phyloP scores from a whole-genome alignment of 2,888 invertebrate genomes.

The Acanthosoma haemorrhoidale region DNA sequence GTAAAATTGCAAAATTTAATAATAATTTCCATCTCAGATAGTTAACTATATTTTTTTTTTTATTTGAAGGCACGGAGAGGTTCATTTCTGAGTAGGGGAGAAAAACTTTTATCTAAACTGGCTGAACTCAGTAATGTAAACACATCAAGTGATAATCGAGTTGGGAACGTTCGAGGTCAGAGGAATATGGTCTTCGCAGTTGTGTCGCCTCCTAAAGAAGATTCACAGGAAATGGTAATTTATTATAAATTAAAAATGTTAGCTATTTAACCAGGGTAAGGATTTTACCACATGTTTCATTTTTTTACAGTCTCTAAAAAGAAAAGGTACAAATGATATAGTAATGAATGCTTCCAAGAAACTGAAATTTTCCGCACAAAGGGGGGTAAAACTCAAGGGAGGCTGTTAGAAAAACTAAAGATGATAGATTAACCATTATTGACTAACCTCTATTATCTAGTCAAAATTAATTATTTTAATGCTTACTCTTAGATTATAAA shows the following conservation, averaged over 20 bases:
- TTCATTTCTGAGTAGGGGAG: constrained; percentile 70
- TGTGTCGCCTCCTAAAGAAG: constrained; percentile 49
- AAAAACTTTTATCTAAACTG: constrained; percentile 64
- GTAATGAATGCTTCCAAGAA: background rate
- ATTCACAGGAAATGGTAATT: constrained; percentile 21
- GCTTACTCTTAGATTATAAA: too few species aligned
- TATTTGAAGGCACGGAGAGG: constrained; percentile 54
- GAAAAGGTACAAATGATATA: background rate
- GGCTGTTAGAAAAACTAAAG: background rate
- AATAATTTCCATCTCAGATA: background rate
- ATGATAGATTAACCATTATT: background rate
- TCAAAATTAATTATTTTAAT: too few species aligned
- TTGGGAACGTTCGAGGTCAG: constrained; percentile 45
- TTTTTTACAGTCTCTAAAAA: background rate
- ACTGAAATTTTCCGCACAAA: constrained; percentile 9
- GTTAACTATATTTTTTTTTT: constrained; percentile 33
- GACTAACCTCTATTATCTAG: background rate
- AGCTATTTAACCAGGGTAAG: too few species aligned
- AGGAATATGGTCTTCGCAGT: constrained; percentile 73
- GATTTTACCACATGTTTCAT: background rate
- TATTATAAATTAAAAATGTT: background rate
- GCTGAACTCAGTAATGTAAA: constrained; percentile 54
- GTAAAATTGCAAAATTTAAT: background rate
- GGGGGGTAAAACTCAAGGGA: background rate
- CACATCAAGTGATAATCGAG: constrained; percentile 52